A percentile compares a stretch with the other conserved stretches of the same genome.
Evolutionary conservation across 2,797 vertebrate genomes (phyloP).

Genomic region (Mareca penelope): DNA sequence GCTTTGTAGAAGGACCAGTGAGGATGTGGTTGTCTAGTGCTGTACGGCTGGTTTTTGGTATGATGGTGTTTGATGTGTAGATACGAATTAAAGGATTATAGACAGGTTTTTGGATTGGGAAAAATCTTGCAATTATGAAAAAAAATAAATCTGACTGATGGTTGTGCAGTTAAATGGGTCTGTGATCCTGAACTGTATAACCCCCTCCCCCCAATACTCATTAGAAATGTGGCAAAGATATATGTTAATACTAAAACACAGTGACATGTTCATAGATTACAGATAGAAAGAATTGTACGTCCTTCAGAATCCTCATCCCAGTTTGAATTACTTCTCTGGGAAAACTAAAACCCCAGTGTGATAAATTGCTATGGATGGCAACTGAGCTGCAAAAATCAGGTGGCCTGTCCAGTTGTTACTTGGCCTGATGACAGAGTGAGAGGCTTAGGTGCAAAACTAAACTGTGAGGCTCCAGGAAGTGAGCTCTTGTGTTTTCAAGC

Average conservation of each 20-base stretch:
- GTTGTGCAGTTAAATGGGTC: background rate
- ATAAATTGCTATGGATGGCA: background rate
- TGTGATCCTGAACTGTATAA: background rate
- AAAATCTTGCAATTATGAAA: background rate
- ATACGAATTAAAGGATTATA: background rate
- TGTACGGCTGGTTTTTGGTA: background rate
- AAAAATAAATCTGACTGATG: background rate
- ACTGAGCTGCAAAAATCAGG: background rate
- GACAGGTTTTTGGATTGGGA: background rate
- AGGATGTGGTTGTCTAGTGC: background rate
- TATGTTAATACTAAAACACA: background rate
- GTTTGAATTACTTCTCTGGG: background rate
- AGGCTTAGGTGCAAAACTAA: background rate
- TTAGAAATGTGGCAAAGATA: background rate
- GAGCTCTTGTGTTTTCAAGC: background rate
- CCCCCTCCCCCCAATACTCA: background rate
- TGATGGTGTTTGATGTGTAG: background rate
- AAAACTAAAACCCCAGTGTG: background rate
- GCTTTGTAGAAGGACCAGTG: background rate
- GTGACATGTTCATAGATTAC: background rate
- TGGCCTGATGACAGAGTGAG: background rate
- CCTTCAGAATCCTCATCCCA: background rate
- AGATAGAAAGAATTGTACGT: background rate
- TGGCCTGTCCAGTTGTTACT: background rate
- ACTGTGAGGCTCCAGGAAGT: background rate